Base-by-base conservation (phyloP, 2,888 invertebrate species). In the Galeopsomyia nigrocyanea region DNA sequence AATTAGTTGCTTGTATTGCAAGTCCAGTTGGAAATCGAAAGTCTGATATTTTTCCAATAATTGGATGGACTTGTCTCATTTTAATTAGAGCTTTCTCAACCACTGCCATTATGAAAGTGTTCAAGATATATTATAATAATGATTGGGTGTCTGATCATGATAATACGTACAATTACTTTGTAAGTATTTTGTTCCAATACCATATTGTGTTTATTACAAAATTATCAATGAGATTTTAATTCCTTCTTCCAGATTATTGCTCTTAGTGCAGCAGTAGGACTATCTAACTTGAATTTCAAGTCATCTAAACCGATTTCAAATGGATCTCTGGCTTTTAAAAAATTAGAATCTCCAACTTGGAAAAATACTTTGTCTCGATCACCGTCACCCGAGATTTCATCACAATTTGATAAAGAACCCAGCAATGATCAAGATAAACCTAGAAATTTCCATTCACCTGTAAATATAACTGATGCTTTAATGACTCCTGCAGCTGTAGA, bases 21-120 rank as follows among this genome's bases (percentile, higher is more conserved):
- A 71, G 75, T 64, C 74, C 77, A 53, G 76, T 73, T 13, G 77
- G 66, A 16, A 78, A 72, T 73, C 77, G 77, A 68, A 73, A 55
- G 64, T 78, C 71, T 2, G 81, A 85, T 70, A 71, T 81, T 60
- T 77, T 85, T 13, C 75, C 82, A 62, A 74, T 80, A 60, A 68
- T 82, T 74, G 77, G 86, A 57, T 86, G 86, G 86, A 75, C 81
- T n/a, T 82, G 79, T 67, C 78, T 84, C 9, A 78, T 79, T 65
- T 51, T 76, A 39, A 71, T 83, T 6, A 74, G 77, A 60, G 75
- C 77, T 26, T 76, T 81, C 55, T 80, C 81, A 64, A 78, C 21
- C n/a, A 50, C 47, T 19, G 21, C 39, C 19, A 39, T 76, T 63
- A 66, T 74, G 79, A 73, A 69, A 77, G 53, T 72, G 81, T 56